Conservation (phyloP, 35 echinoderm and acorn worm genomes). For the Chiridota heheva region DNA sequence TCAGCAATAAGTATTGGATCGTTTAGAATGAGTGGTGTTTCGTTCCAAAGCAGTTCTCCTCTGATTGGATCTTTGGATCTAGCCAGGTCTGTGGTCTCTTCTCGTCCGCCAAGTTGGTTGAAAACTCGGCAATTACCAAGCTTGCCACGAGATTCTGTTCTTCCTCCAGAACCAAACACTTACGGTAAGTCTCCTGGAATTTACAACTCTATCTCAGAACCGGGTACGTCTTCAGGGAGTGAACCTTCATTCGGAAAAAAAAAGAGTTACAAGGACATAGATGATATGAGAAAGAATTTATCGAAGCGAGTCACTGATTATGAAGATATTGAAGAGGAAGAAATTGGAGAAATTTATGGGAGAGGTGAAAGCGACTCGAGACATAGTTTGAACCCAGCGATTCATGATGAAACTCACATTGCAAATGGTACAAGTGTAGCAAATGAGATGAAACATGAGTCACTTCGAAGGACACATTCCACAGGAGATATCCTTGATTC, state of each 20-base stretch:
- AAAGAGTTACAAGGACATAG: too few relatives aligned
- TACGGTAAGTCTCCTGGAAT: constrained; percentile 47
- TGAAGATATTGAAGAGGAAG: too few relatives aligned
- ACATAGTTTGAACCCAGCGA: too few relatives aligned
- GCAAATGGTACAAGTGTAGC: too few relatives aligned
- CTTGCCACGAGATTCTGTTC: constrained; percentile 39
- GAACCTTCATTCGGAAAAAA: too few relatives aligned
- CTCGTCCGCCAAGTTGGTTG: constrained; percentile 57
- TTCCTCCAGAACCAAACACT: constrained; percentile 51
- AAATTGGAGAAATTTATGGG: too few relatives aligned
- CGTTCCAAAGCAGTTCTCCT: constrained; percentile 60
- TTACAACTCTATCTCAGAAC: constrained; percentile 1
- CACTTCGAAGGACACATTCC: constrained; percentile 21
- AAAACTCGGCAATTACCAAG: constrained; percentile 53
- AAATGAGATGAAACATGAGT: too few relatives aligned
- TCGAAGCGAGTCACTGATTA: too few relatives aligned
- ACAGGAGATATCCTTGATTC: constrained; percentile 30
- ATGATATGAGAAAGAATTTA: too few relatives aligned
- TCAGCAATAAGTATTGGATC: constrained; percentile 31
- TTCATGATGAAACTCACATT: too few relatives aligned
- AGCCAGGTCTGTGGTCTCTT: constrained; percentile 22
- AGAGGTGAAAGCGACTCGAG: too few relatives aligned
- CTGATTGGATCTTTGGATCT: constrained; percentile 76
- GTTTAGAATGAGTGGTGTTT: constrained; percentile 25
- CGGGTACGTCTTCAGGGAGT: too few relatives aligned